Evolutionary conservation across 92 coral and sea anemone species (phyloP), one percentile per base, ranked within the genome.

Genomic region (Umimayanthus chanpuru): DNA sequence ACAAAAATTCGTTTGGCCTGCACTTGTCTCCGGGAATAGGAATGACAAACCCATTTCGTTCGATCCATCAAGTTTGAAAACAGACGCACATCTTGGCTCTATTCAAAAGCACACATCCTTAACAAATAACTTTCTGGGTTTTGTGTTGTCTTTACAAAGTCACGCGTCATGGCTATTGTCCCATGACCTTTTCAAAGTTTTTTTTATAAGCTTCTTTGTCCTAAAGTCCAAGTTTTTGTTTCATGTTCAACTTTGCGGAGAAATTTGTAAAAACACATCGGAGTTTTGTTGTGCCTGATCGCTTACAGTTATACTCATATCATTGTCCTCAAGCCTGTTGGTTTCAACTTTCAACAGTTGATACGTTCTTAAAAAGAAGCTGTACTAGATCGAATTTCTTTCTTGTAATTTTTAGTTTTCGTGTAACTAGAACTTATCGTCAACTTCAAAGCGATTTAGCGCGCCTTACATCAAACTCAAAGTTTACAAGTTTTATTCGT

Each of bases 141-240:
- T 68, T 83, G 87, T 26, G 77, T 83, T 83, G 36, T 71, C 78
- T 83, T 83, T 83, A 83, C 77, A 83, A 68, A 83, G 87, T 83
- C 87, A 83, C 87, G 87, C 87, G 87, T 71, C 87, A 49, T 11
- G 28, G 41, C 74, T 70, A 83, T 83, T 83, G 78, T 47, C 2
- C 47, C n/a, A 29, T 70, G 79, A 83, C 87, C 87, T 83, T 83
- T 72, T 83, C 87, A 83, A 72, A 83, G 43, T n/a, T 83, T 70
- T 53, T 68, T 68, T 76, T 41, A 68, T 71, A 15, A 83, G 65
- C 43, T 30, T 70, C 66, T 26, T 83, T 83, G 87, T 83, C 43
- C 26, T 44, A 70, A 83, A 25, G 47, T 68, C 70, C 87, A 83
- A 71, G 66, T 49, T 78, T 83, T 83, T 83, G 78, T 83, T 83